phyloP scores from a whole-genome alignment of 2,888 invertebrate species.

The Rhagium mordax region DNA sequence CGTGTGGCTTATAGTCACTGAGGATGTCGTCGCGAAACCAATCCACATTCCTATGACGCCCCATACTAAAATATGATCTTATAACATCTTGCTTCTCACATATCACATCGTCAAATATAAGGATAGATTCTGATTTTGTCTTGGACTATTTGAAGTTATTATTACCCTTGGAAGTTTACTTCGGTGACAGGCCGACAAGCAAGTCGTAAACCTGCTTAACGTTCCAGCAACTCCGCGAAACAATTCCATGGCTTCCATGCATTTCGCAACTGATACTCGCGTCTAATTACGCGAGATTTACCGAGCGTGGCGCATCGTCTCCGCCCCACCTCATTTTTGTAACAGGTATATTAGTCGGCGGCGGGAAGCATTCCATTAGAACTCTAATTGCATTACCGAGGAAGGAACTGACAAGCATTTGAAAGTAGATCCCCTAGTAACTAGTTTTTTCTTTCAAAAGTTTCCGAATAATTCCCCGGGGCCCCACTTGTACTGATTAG shows the following conservation, averaged over 20 bases:
- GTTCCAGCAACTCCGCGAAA: not conserved
- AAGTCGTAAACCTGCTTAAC: too few relatives aligned
- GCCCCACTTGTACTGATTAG: slow-evolving; percentile 24
- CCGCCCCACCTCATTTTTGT: slow-evolving; percentile 29
- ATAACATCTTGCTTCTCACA: too few relatives aligned
- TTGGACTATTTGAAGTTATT: too few relatives aligned
- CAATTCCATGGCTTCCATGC: not conserved
- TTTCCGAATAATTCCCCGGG: slow-evolving; percentile 18
- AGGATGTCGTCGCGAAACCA: too few relatives aligned
- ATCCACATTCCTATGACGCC: too few relatives aligned
- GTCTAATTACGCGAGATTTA: not conserved
- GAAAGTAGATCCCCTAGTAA: slow-evolving; percentile 24
- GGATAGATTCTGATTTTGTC: too few relatives aligned
- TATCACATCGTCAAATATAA: too few relatives aligned
- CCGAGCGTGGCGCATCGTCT: not conserved
- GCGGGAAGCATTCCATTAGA: slow-evolving; percentile 35
- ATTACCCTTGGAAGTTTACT: too few relatives aligned
- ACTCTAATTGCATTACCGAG: slow-evolving; percentile 45
- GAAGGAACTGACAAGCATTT: slow-evolving; percentile 41
- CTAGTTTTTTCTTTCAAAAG: slow-evolving; percentile 19
- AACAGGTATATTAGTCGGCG: slow-evolving; percentile 34
- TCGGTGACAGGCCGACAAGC: too few relatives aligned
- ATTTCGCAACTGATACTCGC: not conserved
- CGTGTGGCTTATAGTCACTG: too few relatives aligned
- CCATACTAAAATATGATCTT: too few relatives aligned